Base-by-base conservation (phyloP, 1,140 invertebrate species). In the Sycophaga agraensis region DNA sequence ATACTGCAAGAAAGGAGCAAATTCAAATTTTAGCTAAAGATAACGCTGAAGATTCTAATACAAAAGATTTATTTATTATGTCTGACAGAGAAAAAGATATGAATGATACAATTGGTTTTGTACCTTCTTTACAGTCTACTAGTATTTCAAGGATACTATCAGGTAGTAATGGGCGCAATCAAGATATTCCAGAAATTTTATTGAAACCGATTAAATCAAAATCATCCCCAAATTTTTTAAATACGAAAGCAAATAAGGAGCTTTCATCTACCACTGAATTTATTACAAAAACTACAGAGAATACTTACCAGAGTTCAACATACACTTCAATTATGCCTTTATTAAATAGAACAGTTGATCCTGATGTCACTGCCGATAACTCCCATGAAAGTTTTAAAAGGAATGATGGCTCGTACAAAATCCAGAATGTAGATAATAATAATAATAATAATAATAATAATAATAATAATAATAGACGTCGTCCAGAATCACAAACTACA, bases 131-230 rank as follows among this genome's bases (percentile, higher is more conserved):
- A 70, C 82, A 89, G 74, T 83, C 86, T 82, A 75, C 88, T 1
- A 90, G 88, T 56, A 91, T 93, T 60, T 89, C 89, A 0, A 82
- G 91, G 45, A 92, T 93, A 66, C 77, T 93, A 1, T 89, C 88
- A 8, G 90, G 91, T 0, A 91, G 90, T 37, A 91, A 90, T 71
- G 91, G 91, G 1, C 80, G 88, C 6, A 91, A 90, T 65, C 88
- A 91, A 59, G 89, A 91, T 62, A 88, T 91, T 40, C 88, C 90
- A 0, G 89, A 89, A 53, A 87, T 90, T 14, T 73, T 91, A 0
- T 73, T 90, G 9, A 80, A 88, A 43, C 87, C 88, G 0, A 83
- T 89, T 8, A 86, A 89, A 0, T 86, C 87, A 4, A 87, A 87
- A 61, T 83, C 82, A 5, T 73, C 78, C 4, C 31, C 57, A n/a